phyloP scores from a whole-genome alignment of 1,140 invertebrate genomes.

The Pseudomyrmex gracilis region DNA sequence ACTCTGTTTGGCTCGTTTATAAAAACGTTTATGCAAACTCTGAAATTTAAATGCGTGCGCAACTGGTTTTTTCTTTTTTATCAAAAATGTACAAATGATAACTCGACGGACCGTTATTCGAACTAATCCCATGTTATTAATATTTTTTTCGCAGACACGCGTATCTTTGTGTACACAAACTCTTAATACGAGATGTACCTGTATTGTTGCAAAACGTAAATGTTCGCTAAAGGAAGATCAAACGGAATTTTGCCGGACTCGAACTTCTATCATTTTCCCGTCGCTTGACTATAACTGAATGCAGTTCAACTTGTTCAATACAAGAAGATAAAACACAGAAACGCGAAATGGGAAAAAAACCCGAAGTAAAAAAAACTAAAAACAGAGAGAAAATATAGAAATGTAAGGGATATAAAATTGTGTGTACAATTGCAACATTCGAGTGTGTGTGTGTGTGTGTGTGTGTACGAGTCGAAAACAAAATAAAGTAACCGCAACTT shows the following conservation, averaged over 20 bases:
- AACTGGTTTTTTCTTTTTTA: constrained; percentile 23
- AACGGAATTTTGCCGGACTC: background rate
- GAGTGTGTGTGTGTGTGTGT: too few relatives aligned
- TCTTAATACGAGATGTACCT: background rate
- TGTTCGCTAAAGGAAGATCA: constrained; percentile 25
- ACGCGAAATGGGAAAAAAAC: constrained; percentile 1
- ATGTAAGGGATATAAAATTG: too few relatives aligned
- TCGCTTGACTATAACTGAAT: constrained; percentile 29
- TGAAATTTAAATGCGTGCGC: constrained; percentile 31
- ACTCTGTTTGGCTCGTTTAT: constrained; percentile 30
- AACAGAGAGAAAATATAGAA: constrained; percentile 7
- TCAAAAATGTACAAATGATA: constrained; percentile 14
- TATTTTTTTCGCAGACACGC: background rate
- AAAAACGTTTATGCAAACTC: constrained; percentile 46
- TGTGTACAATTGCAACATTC: constrained; percentile 8
- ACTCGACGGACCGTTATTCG: background rate
- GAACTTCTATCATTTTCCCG: background rate
- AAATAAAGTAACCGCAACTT: constrained; percentile 42
- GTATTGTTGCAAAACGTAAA: constrained; percentile 8
- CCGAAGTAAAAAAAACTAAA: constrained; percentile 21
- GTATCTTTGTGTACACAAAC: too few relatives aligned
- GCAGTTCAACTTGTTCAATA: constrained; percentile 32
- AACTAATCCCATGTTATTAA: constrained; percentile 33
- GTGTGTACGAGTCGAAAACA: background rate
- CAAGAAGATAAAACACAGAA: constrained; percentile 39